Evolutionary conservation across 2,888 invertebrate genomes (phyloP), one percentile per base, ranked within the genome.

Genomic region (Glaucopsyche alexis): DNA sequence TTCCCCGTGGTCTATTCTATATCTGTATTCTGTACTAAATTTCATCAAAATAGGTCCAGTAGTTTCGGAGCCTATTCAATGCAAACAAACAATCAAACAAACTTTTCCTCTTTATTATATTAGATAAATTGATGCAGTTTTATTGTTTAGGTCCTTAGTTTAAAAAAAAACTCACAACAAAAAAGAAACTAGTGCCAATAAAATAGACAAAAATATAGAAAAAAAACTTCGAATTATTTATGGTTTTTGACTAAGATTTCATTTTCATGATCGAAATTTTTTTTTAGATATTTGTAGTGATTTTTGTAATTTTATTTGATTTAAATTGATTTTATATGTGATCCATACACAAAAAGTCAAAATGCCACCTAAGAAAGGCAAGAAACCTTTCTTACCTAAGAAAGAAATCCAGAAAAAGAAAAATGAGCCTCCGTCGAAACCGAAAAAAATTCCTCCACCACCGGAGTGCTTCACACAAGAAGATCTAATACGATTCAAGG

Each of bases 371-470:
- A 89, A 89, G 72, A 87, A 87, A 79, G 82, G 79, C 8, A 60
- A 60, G 60, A 60, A 60, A 60, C 11, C n/a, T n/a, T n/a, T n/a
- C n/a, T n/a, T n/a, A n/a, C n/a, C 13, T 14, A 60, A 60, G 60
- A 60, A 85, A 82, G 74, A 75, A 80, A 77, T 38, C 76, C 79
- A 4, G 75, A 77, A 29, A 77, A 79, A 2, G 75, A 29, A 45
- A n/a, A 76, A 75, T 2, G 87, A 84, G 0, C 83, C 87, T 3
- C 82, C 85, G 0, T 86, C 87, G 0, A 91, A 90, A 73, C 89
- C 87, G 0, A 91, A 88, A 76, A 91, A 88, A 74, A 81, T 82
- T 1, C 93, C 93, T 0, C 90, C 88, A 1, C 93, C 93, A 7
- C 93, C 93, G 0, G 86, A 88, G 1, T 86, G 86, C 78, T 93